These are phyloP conservation scores for Steatornis caripensis DNA, from an alignment of 2,113 vertebrate genomes.

Conservation along the genomic window DNA sequence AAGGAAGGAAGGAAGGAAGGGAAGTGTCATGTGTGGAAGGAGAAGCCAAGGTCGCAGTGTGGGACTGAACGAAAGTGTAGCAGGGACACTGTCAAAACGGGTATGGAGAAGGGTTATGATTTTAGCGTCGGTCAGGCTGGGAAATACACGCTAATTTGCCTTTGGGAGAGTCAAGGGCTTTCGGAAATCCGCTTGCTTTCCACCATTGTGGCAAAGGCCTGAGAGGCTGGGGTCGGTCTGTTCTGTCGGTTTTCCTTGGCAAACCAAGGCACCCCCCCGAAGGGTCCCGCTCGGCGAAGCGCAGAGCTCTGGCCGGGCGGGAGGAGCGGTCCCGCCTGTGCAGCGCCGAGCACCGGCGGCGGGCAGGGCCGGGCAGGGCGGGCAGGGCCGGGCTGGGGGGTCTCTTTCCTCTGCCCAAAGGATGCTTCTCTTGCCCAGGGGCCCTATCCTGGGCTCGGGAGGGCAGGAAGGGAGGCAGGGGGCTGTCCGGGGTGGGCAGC, in stretches of 20 bases:
- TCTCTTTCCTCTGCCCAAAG: background rate
- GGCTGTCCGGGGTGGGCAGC: background rate
- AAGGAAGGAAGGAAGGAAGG: too few relatives aligned
- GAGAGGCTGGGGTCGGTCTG: background rate
- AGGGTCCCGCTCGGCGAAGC: fast-evolving
- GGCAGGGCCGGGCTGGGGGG: too few relatives aligned
- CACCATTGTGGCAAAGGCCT: background rate
- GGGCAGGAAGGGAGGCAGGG: too few relatives aligned
- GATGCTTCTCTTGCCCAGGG: background rate
- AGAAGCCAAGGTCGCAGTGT: background rate
- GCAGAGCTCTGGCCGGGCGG: background rate
- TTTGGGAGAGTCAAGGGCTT: background rate
- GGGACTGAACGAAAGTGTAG: background rate
- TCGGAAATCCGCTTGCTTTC: background rate
- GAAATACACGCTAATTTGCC: background rate
- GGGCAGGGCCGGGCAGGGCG: background rate
- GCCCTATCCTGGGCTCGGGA: too few relatives aligned
- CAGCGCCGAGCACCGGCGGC: background rate
- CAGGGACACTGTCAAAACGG: background rate
- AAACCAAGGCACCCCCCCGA: background rate
- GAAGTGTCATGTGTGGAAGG: background rate
- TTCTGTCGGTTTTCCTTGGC: background rate
- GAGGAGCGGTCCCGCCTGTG: background rate
- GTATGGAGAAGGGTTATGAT: background rate
- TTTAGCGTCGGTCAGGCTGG: background rate